Conservation (phyloP, 2,888 invertebrate species). For the Hipparchia sbordonii region DNA sequence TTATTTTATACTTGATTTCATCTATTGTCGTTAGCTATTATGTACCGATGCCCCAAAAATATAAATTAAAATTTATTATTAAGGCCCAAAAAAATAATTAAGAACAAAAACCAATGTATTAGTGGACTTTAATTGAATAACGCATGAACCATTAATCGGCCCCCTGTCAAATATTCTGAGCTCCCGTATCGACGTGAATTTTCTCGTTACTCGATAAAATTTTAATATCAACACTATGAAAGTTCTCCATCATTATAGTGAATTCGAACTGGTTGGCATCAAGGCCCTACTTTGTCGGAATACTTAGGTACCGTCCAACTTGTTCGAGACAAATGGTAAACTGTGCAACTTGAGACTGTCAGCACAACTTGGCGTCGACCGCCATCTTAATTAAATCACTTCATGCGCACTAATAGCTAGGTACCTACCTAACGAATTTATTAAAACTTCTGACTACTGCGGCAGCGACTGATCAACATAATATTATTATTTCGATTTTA, state of each 20-base stretch:
- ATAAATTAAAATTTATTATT: too few species aligned
- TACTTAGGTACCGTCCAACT: conserved; percentile 73
- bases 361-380: conserved; percentile 35
- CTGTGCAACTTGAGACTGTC: conserved; percentile 58
- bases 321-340: conserved; percentile 74
- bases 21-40: too few species aligned
- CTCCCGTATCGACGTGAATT: too few species aligned
- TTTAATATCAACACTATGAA: too few species aligned
- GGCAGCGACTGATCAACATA: conserved; percentile 8
- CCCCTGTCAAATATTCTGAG: too few species aligned
- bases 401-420: conserved; percentile 17
- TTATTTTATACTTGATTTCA: too few species aligned
- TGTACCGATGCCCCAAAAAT: too few species aligned
- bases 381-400: conserved; percentile 34
- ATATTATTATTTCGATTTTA: not conserved
- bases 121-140: too few species aligned
- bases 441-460: conserved; percentile 21
- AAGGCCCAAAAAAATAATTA: too few species aligned
- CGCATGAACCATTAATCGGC: too few species aligned
- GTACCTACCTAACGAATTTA: conserved; percentile 25
- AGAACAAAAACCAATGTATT: too few species aligned
- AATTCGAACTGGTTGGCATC: conserved; percentile 45
- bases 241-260: conserved; percentile 55
- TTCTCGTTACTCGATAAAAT: too few species aligned
- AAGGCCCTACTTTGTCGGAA: conserved; percentile 63